A percentile compares a stretch with the other conserved stretches of the same genome.
These are phyloP conservation scores for Sminthurides aquaticus DNA, from an alignment of 2,888 invertebrate genomes.

Conservation along the genomic window DNA sequence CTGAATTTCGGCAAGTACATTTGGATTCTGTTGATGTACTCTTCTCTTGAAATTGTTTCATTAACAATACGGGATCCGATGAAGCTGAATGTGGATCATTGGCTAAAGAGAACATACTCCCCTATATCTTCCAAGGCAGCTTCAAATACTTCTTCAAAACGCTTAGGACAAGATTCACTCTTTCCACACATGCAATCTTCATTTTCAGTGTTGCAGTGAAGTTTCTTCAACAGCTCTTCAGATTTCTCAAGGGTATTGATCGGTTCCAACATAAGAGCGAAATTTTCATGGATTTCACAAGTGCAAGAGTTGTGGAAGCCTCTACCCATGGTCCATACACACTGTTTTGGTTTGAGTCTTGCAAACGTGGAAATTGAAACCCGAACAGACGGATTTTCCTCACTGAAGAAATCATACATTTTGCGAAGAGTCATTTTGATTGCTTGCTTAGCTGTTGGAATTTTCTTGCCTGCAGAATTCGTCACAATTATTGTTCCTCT, in stretches of 20 bases:
- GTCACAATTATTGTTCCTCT: too few species aligned
- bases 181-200: not conserved
- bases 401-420: not conserved
- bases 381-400: not conserved
- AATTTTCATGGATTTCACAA: slow-evolving; percentile 10
- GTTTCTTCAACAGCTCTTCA: not conserved
- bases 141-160: not conserved
- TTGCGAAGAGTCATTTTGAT: not conserved
- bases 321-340: not conserved
- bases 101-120: not conserved
- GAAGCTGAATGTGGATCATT: not conserved
- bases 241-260: not conserved
- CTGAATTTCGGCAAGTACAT: not conserved
- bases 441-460: not conserved
- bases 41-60: not conserved
- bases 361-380: slow-evolving; percentile 8
- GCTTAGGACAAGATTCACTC: slow-evolving; percentile 1
- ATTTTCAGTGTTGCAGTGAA: not conserved
- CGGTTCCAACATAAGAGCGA: slow-evolving; percentile 1
- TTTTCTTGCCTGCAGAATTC: not conserved
- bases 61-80: not conserved
- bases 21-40: not conserved
- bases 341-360: slow-evolving; percentile 7
- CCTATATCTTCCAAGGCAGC: not conserved
- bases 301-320: not conserved